phyloP scores from a whole-genome alignment of 2,113 vertebrate genomes.

The Thunnus thynnus region DNA sequence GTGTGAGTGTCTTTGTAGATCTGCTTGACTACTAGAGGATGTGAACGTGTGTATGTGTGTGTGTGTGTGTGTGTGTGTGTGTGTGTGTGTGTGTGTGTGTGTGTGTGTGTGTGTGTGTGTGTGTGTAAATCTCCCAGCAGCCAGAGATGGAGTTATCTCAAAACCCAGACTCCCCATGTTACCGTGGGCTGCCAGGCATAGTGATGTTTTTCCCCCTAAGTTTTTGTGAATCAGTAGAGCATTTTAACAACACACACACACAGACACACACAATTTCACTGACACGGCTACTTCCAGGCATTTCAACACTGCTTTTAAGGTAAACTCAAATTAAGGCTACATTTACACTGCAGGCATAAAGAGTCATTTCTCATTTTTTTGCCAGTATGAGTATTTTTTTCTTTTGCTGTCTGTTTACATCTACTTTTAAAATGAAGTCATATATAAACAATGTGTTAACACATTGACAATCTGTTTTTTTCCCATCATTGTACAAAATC shows the following conservation, averaged over 20 bases:
- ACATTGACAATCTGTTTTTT: not conserved
- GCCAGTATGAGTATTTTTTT: not conserved
- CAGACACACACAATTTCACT: not conserved
- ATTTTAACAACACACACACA: slow-evolving; percentile 8
- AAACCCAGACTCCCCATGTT: slow-evolving; percentile 54
- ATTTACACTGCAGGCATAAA: not conserved
- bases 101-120: slow-evolving; percentile 9
- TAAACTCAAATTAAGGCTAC: slow-evolving; percentile 5
- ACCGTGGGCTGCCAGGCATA: slow-evolving; percentile 36
- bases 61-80: slow-evolving; percentile 16
- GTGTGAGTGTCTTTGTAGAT: slow-evolving; percentile 9
- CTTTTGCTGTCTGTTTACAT: not conserved
- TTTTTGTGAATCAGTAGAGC: slow-evolving; percentile 36
- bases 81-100: slow-evolving; percentile 12
- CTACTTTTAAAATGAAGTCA: not conserved
- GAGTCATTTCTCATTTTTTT: not conserved
- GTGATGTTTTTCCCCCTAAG: slow-evolving; percentile 19
- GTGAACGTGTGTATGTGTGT: slow-evolving; percentile 12
- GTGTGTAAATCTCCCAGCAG: slow-evolving; percentile 43
- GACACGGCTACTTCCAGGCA: not conserved
- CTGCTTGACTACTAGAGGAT: not conserved
- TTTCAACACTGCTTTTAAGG: not conserved
- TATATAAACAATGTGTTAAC: too few relatives aligned
- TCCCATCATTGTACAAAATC: not conserved
- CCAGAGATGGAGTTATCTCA: slow-evolving; percentile 60